phyloP scores from a whole-genome alignment of 2,888 invertebrate genomes.

The Tenthredo scrophulariae region DNA sequence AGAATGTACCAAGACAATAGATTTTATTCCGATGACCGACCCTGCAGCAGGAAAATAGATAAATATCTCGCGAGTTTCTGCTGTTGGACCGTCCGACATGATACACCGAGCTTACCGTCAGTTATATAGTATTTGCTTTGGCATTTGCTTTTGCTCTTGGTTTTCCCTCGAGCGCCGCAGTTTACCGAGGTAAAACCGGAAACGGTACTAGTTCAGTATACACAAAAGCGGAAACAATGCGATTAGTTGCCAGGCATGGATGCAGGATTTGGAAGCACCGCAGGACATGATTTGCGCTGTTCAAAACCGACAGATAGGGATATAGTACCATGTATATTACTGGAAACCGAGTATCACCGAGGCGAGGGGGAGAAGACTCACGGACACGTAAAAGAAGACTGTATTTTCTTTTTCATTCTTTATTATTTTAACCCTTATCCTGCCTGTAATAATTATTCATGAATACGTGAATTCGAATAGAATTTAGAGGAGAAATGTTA shows the following conservation, averaged over 20 bases:
- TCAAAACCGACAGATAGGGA: neutral
- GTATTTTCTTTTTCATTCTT: neutral
- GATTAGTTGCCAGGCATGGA: conserved; percentile 34
- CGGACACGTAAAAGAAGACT: neutral
- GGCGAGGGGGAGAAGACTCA: neutral
- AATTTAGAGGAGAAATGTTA: neutral
- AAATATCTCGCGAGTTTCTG: conserved; percentile 61
- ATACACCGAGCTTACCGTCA: conserved; percentile 51
- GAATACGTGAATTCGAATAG: neutral
- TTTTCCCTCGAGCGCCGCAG: conserved; percentile 13
- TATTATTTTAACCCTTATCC: neutral
- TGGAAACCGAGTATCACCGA: too few species aligned
- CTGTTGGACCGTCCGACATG: conserved; percentile 51
- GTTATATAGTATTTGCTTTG: conserved; percentile 5
- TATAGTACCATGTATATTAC: neutral
- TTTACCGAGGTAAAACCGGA: conserved; percentile 34
- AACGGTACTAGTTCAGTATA: conserved; percentile 13
- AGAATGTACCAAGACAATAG: conserved; percentile 72
- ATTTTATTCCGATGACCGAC: conserved; percentile 62
- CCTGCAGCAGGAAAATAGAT: conserved; percentile 56
- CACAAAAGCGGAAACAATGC: conserved; percentile 30
- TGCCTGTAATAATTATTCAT: conserved; percentile 22
- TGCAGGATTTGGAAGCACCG: conserved; percentile 22
- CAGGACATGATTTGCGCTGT: conserved; percentile 8
- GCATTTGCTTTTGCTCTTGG: neutral